Conservation (phyloP, 2,888 invertebrate species). For the Parapristionchus giblindavisi region DNA sequence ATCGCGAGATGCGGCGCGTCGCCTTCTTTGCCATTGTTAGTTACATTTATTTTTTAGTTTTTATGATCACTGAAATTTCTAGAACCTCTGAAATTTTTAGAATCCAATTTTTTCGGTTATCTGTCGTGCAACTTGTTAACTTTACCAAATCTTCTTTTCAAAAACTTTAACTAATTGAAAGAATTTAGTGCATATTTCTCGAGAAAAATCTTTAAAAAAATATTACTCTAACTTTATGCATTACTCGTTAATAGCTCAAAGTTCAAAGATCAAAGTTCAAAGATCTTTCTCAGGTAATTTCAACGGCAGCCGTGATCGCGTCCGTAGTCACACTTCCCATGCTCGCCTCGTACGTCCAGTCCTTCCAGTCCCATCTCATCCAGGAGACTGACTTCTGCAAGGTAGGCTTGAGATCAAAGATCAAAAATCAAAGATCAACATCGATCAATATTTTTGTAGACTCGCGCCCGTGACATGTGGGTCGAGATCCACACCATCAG, state of each 20-base stretch:
- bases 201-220: no score
- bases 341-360: conserved; percentile 68
- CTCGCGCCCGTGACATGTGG: conserved; percentile 68
- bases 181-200: no score
- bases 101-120: no score
- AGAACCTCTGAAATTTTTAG: no score
- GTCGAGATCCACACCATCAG: conserved; percentile 68
- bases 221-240: no score
- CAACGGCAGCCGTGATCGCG: conserved; percentile 68
- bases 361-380: conserved; percentile 68
- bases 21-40: conserved; percentile 67
- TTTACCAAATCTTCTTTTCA: no score
- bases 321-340: conserved; percentile 67
- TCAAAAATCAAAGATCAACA: neutral
- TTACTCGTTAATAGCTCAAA: no score
- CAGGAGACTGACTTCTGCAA: conserved; percentile 69
- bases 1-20: conserved; percentile 67
- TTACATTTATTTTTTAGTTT: neutral
- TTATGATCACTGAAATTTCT: neutral
- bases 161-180: no score
- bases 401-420: conserved; percentile 38
- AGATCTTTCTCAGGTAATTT: conserved; percentile 50
- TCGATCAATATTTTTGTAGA: conserved; percentile 43
- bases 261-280: no score
- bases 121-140: no score